Evolutionary conservation across 2,797 vertebrate genomes (phyloP).

Genomic region (Novumbra hubbsi): DNA sequence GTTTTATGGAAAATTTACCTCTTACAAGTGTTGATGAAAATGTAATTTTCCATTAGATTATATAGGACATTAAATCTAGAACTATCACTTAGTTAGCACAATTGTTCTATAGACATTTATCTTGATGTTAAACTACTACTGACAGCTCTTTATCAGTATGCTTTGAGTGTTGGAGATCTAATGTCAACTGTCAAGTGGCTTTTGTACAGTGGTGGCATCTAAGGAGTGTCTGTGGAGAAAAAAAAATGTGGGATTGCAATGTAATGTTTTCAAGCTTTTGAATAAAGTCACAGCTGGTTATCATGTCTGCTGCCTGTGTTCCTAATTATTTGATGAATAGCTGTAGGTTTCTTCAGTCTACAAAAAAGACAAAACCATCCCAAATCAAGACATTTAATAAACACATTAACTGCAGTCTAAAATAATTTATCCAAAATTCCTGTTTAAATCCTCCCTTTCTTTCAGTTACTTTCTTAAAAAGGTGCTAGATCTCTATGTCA

Average conservation of each 20-base stretch:
- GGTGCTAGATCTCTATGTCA: neutral
- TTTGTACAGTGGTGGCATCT: constrained; percentile 75
- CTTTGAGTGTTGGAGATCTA: constrained; percentile 72
- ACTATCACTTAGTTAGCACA: constrained; percentile 64
- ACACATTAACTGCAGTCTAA: neutral
- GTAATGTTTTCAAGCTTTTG: constrained; percentile 71
- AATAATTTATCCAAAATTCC: neutral
- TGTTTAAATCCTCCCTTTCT: neutral
- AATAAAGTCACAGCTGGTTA: constrained; percentile 81
- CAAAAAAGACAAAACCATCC: neutral
- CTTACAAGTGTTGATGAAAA: constrained; percentile 53
- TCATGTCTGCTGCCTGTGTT: constrained; percentile 54
- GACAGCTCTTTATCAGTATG: constrained; percentile 71
- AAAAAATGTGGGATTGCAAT: constrained; percentile 59
- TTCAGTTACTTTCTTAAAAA: neutral
- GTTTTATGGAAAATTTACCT: constrained; percentile 53
- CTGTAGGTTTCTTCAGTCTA: neutral
- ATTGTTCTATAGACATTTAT: constrained; percentile 72
- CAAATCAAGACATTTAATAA: neutral
- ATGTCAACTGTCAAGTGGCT: constrained; percentile 75
- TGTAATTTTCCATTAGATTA: constrained; percentile 52
- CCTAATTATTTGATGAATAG: constrained; percentile 5
- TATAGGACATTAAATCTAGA: constrained; percentile 65
- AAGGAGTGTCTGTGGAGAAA: constrained; percentile 60
- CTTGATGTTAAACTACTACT: constrained; percentile 68